These are phyloP conservation scores for Oxyruncus cristatus DNA, from an alignment of 2,113 vertebrate genomes.

Conservation along the genomic window DNA sequence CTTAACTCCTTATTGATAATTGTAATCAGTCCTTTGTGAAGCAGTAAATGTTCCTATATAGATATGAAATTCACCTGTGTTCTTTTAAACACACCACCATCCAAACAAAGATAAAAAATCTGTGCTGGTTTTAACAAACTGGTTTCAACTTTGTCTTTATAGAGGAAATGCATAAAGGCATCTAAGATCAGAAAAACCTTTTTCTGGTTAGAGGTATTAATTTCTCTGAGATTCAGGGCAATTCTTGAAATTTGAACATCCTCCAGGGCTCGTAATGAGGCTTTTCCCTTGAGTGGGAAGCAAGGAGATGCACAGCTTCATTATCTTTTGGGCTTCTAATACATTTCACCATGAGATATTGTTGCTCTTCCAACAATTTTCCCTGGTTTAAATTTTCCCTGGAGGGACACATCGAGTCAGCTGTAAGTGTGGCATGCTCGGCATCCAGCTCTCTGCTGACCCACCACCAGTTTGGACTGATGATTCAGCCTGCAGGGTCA, in stretches of 20 bases:
- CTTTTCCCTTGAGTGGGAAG: neutral
- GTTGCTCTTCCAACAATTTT: neutral
- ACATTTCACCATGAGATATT: neutral
- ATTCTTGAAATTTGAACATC: neutral
- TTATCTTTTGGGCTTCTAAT: neutral
- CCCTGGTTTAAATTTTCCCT: neutral
- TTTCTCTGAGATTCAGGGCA: neutral
- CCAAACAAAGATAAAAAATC: neutral
- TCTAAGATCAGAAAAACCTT: neutral
- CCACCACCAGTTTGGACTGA: neutral
- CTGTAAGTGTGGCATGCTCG: neutral
- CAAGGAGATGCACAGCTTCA: neutral
- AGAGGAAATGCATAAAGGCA: neutral
- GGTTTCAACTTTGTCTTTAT: neutral
- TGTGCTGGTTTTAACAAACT: neutral
- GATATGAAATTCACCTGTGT: neutral
- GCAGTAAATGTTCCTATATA: neutral
- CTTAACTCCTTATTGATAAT: neutral
- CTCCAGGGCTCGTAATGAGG: neutral
- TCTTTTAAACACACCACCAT: neutral
- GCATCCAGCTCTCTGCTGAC: neutral
- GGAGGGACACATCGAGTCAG: neutral
- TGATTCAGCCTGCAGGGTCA: neutral
- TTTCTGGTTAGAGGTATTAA: neutral
- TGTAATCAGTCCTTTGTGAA: neutral